Evolutionary conservation across 2,797 vertebrate genomes (phyloP).

Genomic region (Ataeniobius toweri): DNA sequence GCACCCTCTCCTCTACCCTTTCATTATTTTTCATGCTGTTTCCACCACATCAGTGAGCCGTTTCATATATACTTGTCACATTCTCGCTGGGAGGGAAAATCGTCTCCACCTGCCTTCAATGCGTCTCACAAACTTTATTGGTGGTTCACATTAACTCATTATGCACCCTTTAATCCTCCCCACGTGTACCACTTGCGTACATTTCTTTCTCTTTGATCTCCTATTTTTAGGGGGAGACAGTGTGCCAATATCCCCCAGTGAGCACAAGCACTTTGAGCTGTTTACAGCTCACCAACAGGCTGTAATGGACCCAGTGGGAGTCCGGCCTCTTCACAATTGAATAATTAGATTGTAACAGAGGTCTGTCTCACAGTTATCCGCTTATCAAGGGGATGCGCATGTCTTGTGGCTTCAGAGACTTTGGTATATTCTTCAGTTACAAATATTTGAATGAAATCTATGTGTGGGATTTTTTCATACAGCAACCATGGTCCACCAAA

Average conservation of each 20-base stretch:
- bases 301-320: conserved; percentile 55
- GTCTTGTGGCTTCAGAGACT: conserved; percentile 15
- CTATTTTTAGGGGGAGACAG: conserved; percentile 46
- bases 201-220: conserved; percentile 52
- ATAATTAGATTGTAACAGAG: conserved; percentile 60
- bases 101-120: conserved; percentile 15
- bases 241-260: conserved; percentile 41
- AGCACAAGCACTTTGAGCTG: conserved; percentile 54
- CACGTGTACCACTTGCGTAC: conserved; percentile 13
- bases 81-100: conserved; percentile 22
- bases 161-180: conserved; percentile 42
- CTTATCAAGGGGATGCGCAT: conserved; percentile 41
- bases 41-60: conserved; percentile 23
- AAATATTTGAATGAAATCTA: conserved; percentile 9
- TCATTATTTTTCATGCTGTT: conserved; percentile 11
- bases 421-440: conserved; percentile 21
- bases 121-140: conserved; percentile 31
- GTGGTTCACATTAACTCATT: conserved; percentile 41
- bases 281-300: conserved; percentile 35
- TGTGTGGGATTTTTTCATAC: conserved; percentile 16
- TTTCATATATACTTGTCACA: conserved; percentile 44
- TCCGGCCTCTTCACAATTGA: conserved; percentile 47
- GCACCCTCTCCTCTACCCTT: neutral
- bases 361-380: conserved; percentile 57
- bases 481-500: neutral